Evolutionary conservation across 2,797 vertebrate genomes (phyloP).

Genomic region (Sparidentex hasta): DNA sequence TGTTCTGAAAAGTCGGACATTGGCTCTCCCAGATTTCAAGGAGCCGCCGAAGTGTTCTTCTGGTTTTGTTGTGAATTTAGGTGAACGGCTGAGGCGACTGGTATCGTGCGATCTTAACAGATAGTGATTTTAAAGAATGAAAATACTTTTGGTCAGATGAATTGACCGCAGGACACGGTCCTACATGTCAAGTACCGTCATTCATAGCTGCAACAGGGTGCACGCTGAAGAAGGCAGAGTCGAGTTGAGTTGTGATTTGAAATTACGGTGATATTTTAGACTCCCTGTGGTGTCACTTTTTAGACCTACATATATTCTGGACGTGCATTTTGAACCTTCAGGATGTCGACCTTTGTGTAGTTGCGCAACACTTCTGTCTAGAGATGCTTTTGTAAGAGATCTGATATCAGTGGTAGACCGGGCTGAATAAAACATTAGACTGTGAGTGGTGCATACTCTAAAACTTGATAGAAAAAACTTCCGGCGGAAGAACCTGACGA

Average conservation of each 20-base stretch:
- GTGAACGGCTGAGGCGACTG: background rate
- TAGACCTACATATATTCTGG: no score
- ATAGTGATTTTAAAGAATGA: no score
- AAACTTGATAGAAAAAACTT: constrained; percentile 25
- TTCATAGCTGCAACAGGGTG: no score
- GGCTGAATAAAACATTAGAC: background rate
- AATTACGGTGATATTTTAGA: no score
- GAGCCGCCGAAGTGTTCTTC: background rate
- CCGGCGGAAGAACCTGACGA: constrained; percentile 18
- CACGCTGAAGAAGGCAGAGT: no score
- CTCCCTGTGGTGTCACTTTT: no score
- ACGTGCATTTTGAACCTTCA: background rate
- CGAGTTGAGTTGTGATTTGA: no score
- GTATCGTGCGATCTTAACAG: no score
- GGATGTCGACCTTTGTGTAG: background rate
- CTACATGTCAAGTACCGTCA: no score
- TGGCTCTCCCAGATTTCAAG: background rate
- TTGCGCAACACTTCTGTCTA: background rate
- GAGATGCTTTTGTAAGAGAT: background rate
- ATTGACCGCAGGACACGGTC: no score
- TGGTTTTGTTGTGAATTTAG: background rate
- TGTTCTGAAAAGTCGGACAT: background rate
- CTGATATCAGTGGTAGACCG: background rate
- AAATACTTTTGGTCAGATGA: no score
- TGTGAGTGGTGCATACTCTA: constrained; percentile 7